Base-by-base conservation (phyloP, 2,113 vertebrate species). In the Bubo blakistoni region DNA sequence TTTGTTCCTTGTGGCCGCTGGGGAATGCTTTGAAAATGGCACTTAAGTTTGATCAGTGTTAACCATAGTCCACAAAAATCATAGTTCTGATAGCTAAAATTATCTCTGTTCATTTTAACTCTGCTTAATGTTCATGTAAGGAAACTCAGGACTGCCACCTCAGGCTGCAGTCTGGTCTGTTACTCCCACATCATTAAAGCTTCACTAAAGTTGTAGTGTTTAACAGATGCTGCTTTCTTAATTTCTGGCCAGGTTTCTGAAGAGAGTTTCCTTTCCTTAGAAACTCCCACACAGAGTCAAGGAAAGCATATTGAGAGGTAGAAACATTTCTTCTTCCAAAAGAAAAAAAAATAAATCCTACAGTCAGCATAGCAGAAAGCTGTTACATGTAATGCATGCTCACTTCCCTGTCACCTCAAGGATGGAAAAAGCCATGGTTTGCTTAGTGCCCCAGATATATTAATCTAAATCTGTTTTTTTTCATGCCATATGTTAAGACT, bases 161-260 rank as follows among this genome's bases (percentile, higher is more conserved):
- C 80, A 72, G 58, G 29, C 58, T 88, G 51, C 42, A 94, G 86
- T 42, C 55, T 94, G 24, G 29, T 70, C 77, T 94, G n/a, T 54
- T 86, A 86, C 80, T 81, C 88, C 76, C 55, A 78, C 4, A 10
- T 69, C 63, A 87, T 89, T 67, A 94, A 91, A 81, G 65, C 77
- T 86, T 86, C 76, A 9, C 69, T 55, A 13, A 66, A 96, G 47
- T 27, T 74, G 47, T n/a, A n/a, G 84, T 54, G 32, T 88, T 94
- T 77, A 96, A 47, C 92, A 93, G 44, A 88, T 81, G 61, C 55
- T 74, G 11, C 47, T 84, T 44, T 80, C 62, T 90, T 81, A 92
- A 86, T 92, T 93, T 93, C 72, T 95, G 88, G 63, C 54, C 77
- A 54, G 57, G 44, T 84, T 90, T 90, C 38, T 74, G 82, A 78